phyloP scores from a whole-genome alignment of 1,140 invertebrate genomes.

The Episyrphus balteatus region DNA sequence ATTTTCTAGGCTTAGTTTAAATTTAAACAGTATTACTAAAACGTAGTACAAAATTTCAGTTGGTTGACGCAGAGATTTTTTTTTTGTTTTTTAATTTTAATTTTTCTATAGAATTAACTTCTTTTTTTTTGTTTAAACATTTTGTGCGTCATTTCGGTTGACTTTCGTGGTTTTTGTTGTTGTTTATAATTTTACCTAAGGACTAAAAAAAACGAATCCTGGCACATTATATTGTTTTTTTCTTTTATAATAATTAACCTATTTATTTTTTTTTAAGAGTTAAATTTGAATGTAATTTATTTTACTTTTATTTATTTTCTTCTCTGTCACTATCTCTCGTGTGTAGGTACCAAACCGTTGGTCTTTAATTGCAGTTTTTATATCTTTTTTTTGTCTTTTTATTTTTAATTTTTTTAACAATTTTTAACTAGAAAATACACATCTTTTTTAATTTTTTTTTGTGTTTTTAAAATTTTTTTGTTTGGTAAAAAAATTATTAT shows the following conservation, averaged over 20 bases:
- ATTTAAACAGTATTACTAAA: slow-evolving; percentile 2
- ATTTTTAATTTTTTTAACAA: too few relatives aligned
- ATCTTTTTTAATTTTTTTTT: too few relatives aligned
- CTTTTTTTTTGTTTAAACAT: neutral
- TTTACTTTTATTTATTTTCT: too few relatives aligned
- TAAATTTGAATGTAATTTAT: neutral
- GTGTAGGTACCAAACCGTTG: too few relatives aligned
- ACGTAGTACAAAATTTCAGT: slow-evolving; percentile 1
- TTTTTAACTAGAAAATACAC: too few relatives aligned
- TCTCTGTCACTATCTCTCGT: too few relatives aligned
- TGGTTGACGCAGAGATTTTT: neutral
- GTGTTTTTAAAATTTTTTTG: too few relatives aligned
- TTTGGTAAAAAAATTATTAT: too few relatives aligned
- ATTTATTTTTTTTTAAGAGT: neutral
- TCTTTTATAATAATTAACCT: neutral
- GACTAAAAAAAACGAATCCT: too few relatives aligned
- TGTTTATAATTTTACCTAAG: neutral
- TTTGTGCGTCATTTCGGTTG: neutral
- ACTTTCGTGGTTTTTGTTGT: neutral
- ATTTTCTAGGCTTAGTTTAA: neutral
- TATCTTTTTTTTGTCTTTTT: too few relatives aligned
- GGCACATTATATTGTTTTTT: neutral
- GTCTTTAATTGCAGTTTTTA: too few relatives aligned
- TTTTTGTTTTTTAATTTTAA: neutral
- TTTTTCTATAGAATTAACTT: neutral